A percentile compares a stretch with the other conserved stretches of the same genome.
phyloP scores from a whole-genome alignment of 2,888 invertebrate species.

The Melanostoma mellinum region DNA sequence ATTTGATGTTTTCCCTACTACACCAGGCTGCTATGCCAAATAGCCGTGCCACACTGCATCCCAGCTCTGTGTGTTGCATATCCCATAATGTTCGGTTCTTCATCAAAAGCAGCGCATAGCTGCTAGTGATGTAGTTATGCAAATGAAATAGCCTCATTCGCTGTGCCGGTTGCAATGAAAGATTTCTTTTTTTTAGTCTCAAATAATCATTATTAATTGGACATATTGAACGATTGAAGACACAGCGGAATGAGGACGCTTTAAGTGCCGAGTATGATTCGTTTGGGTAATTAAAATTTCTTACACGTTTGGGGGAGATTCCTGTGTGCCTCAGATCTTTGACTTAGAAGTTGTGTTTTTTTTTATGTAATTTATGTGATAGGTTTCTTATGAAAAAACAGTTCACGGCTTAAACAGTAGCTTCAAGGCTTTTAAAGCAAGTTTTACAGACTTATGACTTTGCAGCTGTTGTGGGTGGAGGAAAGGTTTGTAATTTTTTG shows the following conservation, averaged over 20 bases:
- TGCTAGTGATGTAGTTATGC: conserved; percentile 60
- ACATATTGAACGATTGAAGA: conserved; percentile 53
- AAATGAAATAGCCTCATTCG: conserved; percentile 59
- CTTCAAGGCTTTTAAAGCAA: too few species aligned
- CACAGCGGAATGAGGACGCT: conserved; percentile 16
- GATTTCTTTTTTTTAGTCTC: conserved; percentile 48
- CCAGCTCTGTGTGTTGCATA: conserved; percentile 21
- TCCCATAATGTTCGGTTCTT: conserved; percentile 63
- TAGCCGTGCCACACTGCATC: background rate
- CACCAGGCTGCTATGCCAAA: background rate
- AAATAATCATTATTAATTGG: conserved; percentile 71
- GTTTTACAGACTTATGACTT: too few species aligned
- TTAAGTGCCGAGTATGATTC: conserved; percentile 33
- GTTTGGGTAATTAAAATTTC: conserved; percentile 63
- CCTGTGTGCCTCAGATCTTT: background rate
- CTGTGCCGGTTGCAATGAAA: conserved; percentile 29
- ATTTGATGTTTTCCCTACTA: conserved; percentile 18
- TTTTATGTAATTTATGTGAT: too few species aligned
- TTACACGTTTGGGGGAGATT: conserved; percentile 49
- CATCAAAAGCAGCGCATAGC: conserved; percentile 42
- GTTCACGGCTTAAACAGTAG: too few species aligned
- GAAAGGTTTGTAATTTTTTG: too few species aligned
- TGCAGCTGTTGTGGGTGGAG: too few species aligned
- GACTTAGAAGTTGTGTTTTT: too few species aligned
- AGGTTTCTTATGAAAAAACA: too few species aligned